phyloP scores from a whole-genome alignment of 2,888 invertebrate genomes.

The Drosophila paramelanica region DNA sequence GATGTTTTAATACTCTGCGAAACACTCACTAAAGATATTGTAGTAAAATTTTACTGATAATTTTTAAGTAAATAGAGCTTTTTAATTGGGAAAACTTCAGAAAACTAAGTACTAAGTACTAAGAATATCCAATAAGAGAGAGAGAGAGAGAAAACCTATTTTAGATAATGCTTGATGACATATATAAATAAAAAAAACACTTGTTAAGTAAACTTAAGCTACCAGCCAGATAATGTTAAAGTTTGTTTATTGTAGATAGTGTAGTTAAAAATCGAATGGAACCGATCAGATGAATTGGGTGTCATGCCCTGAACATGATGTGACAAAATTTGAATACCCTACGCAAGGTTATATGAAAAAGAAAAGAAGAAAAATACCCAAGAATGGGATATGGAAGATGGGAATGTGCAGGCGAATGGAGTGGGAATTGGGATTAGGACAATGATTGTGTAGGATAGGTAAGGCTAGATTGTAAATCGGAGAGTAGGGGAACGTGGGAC shows the following conservation, averaged over 20 bases:
- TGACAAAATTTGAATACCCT: constrained; percentile 27
- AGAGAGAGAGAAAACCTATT: too few species aligned
- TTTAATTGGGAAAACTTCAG: too few species aligned
- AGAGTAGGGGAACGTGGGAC: neutral
- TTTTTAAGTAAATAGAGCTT: too few species aligned
- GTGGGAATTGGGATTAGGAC: constrained; percentile 62
- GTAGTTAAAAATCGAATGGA: too few species aligned
- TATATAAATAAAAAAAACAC: neutral
- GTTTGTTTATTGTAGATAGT: too few species aligned
- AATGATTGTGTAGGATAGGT: constrained; percentile 37
- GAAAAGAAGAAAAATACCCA: constrained; percentile 6
- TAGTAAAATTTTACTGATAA: too few species aligned
- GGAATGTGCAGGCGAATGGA: constrained; percentile 23
- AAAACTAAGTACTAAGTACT: too few species aligned
- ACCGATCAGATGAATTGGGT: neutral
- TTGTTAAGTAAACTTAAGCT: neutral
- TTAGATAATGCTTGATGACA: neutral
- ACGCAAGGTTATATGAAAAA: constrained; percentile 1
- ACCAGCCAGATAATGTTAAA: neutral
- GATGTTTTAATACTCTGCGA: constrained; percentile 33
- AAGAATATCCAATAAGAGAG: too few species aligned
- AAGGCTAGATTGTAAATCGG: neutral
- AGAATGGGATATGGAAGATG: neutral
- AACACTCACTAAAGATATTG: too few species aligned
- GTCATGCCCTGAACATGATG: constrained; percentile 15